Evolutionary conservation across 2,113 vertebrate species (phyloP).

Genomic region (Pionites leucogaster): DNA sequence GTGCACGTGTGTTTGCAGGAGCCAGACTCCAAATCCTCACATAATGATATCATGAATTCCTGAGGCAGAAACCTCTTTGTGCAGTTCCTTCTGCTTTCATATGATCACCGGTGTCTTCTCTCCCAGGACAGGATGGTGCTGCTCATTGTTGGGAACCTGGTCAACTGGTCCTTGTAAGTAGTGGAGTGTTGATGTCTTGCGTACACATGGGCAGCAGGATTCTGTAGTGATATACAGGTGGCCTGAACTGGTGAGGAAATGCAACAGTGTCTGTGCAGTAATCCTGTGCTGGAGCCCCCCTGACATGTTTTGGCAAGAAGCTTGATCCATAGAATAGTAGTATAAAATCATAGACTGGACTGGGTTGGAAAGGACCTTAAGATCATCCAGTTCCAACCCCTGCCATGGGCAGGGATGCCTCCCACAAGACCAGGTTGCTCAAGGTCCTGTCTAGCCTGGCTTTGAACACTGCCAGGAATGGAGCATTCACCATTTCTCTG

Average conservation of each 20-base stretch:
- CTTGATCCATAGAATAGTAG: neutral
- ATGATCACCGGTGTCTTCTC: neutral
- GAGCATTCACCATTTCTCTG: neutral
- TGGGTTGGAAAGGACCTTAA: neutral
- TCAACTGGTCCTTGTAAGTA: conserved; percentile 86
- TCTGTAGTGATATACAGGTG: neutral
- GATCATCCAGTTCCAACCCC: neutral
- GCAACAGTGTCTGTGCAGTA: neutral
- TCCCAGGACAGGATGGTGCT: conserved; percentile 83
- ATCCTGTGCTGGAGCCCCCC: neutral
- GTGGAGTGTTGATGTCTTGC: neutral
- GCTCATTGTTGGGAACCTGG: conserved; percentile 79
- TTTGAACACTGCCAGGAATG: neutral
- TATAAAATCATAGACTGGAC: neutral
- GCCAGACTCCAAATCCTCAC: neutral
- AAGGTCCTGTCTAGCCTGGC: neutral
- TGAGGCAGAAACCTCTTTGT: neutral
- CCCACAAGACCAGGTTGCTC: neutral
- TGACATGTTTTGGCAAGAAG: neutral
- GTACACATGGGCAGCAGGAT: neutral
- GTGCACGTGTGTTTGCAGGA: neutral
- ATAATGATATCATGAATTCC: neutral
- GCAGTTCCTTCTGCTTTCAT: neutral
- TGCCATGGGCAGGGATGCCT: neutral
- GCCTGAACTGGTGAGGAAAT: neutral